A percentile compares a stretch with the other conserved stretches of the same genome.
Conservation (phyloP, 2,888 invertebrate species). For the Melanchra persicariae region DNA sequence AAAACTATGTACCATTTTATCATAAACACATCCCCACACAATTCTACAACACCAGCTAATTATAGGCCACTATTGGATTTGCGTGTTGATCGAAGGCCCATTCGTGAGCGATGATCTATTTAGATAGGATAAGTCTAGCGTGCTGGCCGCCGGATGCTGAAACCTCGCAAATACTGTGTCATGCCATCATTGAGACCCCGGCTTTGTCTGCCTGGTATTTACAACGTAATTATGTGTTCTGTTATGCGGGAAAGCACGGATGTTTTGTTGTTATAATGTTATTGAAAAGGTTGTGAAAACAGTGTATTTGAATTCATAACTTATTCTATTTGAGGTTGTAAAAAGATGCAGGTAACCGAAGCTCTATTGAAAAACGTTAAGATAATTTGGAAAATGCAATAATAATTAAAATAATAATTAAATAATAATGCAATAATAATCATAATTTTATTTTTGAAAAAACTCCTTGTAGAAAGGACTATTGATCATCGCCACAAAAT, state of each 20-base stretch:
- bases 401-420: too few relatives aligned
- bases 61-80: slow-evolving; percentile 77
- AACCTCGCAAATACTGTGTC: slow-evolving; percentile 86
- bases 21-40: slow-evolving; percentile 9
- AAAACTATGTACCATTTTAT: neutral
- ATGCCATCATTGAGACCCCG: slow-evolving; percentile 65
- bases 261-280: slow-evolving; percentile 13
- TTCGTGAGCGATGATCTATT: slow-evolving; percentile 89
- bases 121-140: slow-evolving; percentile 86
- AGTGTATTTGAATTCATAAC: neutral
- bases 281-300: slow-evolving; percentile 7
- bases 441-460: neutral
- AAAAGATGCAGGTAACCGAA: too few relatives aligned
- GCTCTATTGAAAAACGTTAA: too few relatives aligned
- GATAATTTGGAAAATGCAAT: too few relatives aligned
- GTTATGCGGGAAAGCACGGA: slow-evolving; percentile 50
- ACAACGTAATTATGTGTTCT: slow-evolving; percentile 57
- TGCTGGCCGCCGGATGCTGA: slow-evolving; percentile 84
- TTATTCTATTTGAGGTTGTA: too few relatives aligned
- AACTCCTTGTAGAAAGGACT: too few relatives aligned
- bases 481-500: too few relatives aligned
- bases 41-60: neutral
- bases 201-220: slow-evolving; percentile 58
- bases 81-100: slow-evolving; percentile 77
- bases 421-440: too few relatives aligned